Base-by-base conservation (phyloP, 2,888 invertebrate genomes). In the Leptopilina syphax region DNA sequence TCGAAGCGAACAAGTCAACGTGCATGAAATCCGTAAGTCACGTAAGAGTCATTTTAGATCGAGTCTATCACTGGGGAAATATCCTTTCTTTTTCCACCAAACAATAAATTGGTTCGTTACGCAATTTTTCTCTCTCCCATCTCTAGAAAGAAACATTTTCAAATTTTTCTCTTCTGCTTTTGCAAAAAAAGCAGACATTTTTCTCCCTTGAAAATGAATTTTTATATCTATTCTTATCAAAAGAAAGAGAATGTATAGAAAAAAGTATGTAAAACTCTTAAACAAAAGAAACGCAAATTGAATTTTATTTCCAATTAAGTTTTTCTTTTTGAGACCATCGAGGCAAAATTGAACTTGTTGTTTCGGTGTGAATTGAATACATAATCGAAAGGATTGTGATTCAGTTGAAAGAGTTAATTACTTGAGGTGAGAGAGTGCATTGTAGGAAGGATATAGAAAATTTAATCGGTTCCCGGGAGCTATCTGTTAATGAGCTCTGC, bases 401-500 rank as follows among this genome's bases (percentile, higher is more conserved):
- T 27, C 13, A 12, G n/a, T 34, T n/a, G n/a, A 73, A n/a, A 34
- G 57, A 34, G 73, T 70, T 70, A n/a, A 54, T 70, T 70, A 73
- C 50, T n/a, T 27, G 54, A 4, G 10, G 9, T 13, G 8, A 9
- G 57, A 50, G 13, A 54, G 13, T 27, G 27, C 50, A 54, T 7
- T 10, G 50, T 5, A 47, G 13, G 7, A 34, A 34, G 34, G 34
- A 34, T 34, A 50, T 24, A 7, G 13, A 73, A 54, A 57, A 73
- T 73, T 57, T 73, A 73, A 73, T 57, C 57, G 34, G 54, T 73
- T 70, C 8, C 73, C 13, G 57, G 41, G 57, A 57, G 73, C 34
- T 73, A 73, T 73, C 73, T 73, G 73, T 73, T 54, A 73, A 73
- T 73, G 73, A 73, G 73, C 73, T 73, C 34, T 10, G 34, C 73